phyloP scores from a whole-genome alignment of 1,140 invertebrate species.

The Pseudomyrmex pallidus region DNA sequence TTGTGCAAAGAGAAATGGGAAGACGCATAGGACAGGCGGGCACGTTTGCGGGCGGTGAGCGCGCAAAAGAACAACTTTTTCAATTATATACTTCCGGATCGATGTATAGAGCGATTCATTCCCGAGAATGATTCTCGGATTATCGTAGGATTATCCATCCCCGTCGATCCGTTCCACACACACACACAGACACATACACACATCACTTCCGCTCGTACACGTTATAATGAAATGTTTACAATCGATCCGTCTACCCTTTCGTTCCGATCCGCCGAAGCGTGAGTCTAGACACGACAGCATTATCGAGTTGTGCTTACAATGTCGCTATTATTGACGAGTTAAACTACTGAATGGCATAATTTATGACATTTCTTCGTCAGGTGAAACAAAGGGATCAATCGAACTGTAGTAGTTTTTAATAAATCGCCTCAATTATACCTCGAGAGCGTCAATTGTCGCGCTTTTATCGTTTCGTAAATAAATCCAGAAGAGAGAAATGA shows the following conservation, averaged over 20 bases:
- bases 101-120: conserved; percentile 76
- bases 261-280: conserved; percentile 41
- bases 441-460: not conserved
- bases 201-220: conserved; percentile 53
- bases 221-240: conserved; percentile 71
- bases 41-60: conserved; percentile 36
- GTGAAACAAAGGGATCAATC: not conserved
- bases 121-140: conserved; percentile 77
- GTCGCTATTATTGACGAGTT: conserved; percentile 54
- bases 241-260: conserved; percentile 61
- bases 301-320: conserved; percentile 47
- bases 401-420: not conserved
- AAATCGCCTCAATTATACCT: not conserved
- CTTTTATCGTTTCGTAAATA: conserved; percentile 5
- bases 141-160: conserved; percentile 76
- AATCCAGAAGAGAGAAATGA: conserved; percentile 3
- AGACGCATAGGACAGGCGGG: conserved; percentile 64
- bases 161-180: conserved; percentile 30
- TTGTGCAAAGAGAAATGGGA: conserved; percentile 31
- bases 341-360: conserved; percentile 42
- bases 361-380: conserved; percentile 13
- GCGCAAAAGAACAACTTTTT: conserved; percentile 76
- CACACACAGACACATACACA: not conserved
- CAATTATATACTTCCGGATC: conserved; percentile 76
- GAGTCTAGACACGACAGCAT: conserved; percentile 51